phyloP scores from a whole-genome alignment of 2,113 vertebrate species.

The Crocuta crocuta region DNA sequence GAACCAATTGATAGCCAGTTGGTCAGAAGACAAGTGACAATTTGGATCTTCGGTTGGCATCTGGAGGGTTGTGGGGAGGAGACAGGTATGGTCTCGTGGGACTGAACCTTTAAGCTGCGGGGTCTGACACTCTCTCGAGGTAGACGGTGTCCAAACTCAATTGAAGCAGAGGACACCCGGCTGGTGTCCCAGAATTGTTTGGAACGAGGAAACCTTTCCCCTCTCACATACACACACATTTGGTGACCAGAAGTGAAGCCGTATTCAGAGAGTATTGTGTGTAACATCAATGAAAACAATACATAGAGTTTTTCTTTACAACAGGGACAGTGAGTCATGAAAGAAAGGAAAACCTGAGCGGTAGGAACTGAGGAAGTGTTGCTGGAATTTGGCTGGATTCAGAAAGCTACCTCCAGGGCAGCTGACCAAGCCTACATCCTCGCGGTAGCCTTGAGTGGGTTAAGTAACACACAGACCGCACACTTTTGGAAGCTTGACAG shows the following conservation, averaged over 20 bases:
- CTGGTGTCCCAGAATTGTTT: neutral
- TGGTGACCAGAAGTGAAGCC: neutral
- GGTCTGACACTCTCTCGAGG: neutral
- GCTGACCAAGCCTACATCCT: neutral
- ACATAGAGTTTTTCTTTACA: neutral
- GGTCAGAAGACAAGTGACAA: neutral
- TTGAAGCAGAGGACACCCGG: neutral
- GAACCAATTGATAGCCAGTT: neutral
- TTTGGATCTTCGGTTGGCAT: neutral
- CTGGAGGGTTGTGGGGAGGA: neutral
- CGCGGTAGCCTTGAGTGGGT: neutral
- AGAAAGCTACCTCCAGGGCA: neutral
- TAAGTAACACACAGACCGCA: neutral
- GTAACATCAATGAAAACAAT: neutral
- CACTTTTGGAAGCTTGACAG: neutral
- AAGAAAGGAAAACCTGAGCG: neutral
- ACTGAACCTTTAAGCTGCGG: neutral
- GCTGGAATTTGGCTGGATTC: neutral
- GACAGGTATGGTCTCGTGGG: neutral
- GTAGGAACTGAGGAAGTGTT: neutral
- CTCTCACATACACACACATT: neutral
- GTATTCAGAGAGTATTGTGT: neutral
- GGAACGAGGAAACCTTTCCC: neutral
- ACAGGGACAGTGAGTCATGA: neutral
- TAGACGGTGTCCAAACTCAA: neutral